Percentiles rank a stretch among this genome's conserved stretches.
Evolutionary conservation across 2,113 vertebrate genomes (phyloP).

Genomic region (Mesoclemmys tuberculata): DNA sequence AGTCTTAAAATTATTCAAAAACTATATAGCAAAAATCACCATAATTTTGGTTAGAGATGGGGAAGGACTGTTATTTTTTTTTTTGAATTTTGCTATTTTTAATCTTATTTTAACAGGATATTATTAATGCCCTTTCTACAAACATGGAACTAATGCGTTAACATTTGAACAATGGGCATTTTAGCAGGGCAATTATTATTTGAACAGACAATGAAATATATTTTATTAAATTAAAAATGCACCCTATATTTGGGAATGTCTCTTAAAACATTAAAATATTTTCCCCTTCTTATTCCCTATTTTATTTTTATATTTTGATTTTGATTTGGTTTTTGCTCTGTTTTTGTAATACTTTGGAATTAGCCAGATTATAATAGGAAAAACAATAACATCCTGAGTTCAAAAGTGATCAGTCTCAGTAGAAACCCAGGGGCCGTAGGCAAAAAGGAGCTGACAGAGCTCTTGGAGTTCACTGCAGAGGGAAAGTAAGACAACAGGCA

Average conservation of each 20-base stretch:
- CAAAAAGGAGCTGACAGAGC: background rate
- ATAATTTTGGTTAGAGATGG: background rate
- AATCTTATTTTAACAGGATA: background rate
- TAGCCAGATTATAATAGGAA: background rate
- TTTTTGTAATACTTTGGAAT: background rate
- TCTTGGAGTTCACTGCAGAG: background rate
- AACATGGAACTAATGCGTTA: background rate
- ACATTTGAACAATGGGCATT: background rate
- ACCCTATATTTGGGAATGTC: background rate
- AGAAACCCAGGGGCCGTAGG: background rate
- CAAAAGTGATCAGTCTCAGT: background rate
- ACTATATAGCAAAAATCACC: background rate
- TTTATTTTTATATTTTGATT: background rate
- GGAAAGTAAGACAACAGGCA: background rate
- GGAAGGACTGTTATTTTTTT: background rate
- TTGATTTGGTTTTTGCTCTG: rapidly evolving
- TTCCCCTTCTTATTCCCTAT: background rate
- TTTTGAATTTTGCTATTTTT: background rate
- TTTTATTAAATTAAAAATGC: background rate
- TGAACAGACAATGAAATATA: background rate
- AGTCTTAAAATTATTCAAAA: background rate
- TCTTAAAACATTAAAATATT: background rate
- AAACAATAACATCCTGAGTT: background rate
- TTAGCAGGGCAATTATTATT: background rate
- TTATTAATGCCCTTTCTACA: background rate